Base-by-base conservation (phyloP, 2,888 invertebrate species). In the Thymelicus lineola region DNA sequence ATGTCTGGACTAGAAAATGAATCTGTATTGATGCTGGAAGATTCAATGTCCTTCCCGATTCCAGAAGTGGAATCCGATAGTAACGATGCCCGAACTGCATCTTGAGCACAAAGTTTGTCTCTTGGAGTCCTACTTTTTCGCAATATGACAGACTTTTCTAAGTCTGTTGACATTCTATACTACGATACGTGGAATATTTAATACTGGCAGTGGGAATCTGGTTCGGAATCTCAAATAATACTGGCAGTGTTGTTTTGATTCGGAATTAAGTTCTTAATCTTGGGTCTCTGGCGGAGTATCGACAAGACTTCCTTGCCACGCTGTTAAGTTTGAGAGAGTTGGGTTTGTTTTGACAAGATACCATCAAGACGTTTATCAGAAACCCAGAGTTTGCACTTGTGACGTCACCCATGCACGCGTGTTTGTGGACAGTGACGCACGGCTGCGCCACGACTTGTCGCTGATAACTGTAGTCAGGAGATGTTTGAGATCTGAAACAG, bases 271-370 rank as follows among this genome's bases (percentile, higher is more conserved):
- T 83, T 94, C 95, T 95, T 94, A 95, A 95, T 79, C 95, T 87
- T 45, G 95, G 95, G 79, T 95, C 95, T 77, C 94, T 88, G 70
- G 94, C 94, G 69, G 91, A 93, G 74, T 94, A 94, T 66, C 93
- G 86, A 75, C 94, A 94, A 73, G 94, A 88, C 76, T 92, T 87
- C 73, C 93, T 90, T 76, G 94, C 92, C 86, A 89, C 90, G 81
- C 92, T 90, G 86, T 92, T 92, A 38, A 91, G 88, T 80, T 94
- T 93, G 72, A 93, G 83, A 74, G 90, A 88, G 79, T 89, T 91
- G 65, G 94, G 94, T 84, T 93, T 93, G 78, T 92, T 92, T 91
- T 90, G 94, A 81, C 90, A 85, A 86, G 88, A 86, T 89, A 93
- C 94, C 95, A 95, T 95, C 88, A 94, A 94, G 93, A 87, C 88